Evolutionary conservation across 2,888 invertebrate species (phyloP).

Genomic region (Ophioninae sp.): DNA sequence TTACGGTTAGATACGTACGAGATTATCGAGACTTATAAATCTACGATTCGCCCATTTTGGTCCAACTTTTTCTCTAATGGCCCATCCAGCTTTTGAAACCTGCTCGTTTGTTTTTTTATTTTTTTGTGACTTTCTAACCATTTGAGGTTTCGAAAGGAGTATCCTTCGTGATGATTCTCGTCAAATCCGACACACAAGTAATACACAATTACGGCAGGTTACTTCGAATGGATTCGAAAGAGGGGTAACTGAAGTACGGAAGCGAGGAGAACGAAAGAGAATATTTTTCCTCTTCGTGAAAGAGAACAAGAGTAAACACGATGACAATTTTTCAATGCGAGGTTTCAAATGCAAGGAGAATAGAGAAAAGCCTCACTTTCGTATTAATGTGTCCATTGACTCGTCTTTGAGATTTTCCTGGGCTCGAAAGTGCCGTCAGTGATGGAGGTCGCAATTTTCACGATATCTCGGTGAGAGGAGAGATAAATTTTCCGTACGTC

Average conservation of each 20-base stretch:
- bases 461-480: background rate
- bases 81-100: too few species aligned
- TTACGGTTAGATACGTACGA: too few species aligned
- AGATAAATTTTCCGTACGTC: background rate
- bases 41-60: too few species aligned
- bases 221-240: conserved; percentile 14
- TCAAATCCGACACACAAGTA: conserved; percentile 42
- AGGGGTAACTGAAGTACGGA: background rate
- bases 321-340: background rate
- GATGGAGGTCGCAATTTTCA: background rate
- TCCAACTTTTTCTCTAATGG: too few species aligned
- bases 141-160: conserved; percentile 16
- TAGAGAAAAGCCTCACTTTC: background rate
- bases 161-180: conserved; percentile 22
- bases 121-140: too few species aligned
- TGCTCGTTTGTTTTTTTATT: too few species aligned
- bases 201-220: conserved; percentile 42
- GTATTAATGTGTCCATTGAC: background rate
- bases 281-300: background rate
- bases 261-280: background rate
- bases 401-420: background rate
- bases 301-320: conserved; percentile 10
- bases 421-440: background rate
- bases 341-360: background rate
- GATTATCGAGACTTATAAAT: too few species aligned